Evolutionary conservation across 1,140 invertebrate species (phyloP).

Genomic region (Aethina tumida): DNA sequence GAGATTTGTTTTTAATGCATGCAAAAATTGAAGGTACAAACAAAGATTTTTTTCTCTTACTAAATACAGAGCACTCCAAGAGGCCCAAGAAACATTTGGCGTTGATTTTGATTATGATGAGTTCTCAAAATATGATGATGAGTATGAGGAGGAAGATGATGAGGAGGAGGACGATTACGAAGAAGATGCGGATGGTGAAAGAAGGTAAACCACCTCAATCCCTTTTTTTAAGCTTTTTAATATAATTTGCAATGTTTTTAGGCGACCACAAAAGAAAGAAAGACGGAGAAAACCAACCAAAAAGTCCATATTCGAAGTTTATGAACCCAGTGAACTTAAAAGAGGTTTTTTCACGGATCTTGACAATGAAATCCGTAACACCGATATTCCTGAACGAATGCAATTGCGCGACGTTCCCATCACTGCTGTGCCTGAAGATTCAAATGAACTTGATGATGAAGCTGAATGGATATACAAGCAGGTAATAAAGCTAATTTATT

Average conservation of each 20-base stretch:
- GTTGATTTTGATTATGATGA: constrained; percentile 98
- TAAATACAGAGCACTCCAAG: constrained; percentile 70
- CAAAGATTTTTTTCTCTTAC: background rate
- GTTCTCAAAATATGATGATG: constrained; percentile 81
- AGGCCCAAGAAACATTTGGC: constrained; percentile 98
- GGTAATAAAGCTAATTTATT: constrained; percentile 8
- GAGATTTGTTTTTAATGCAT: background rate
- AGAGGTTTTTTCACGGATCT: constrained; percentile 90
- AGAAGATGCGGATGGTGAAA: constrained; percentile 38
- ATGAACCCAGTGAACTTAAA: constrained; percentile 95
- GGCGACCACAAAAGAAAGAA: constrained; percentile 57
- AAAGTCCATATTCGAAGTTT: constrained; percentile 91
- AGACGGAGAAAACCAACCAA: constrained; percentile 67
- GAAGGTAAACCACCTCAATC: constrained; percentile 20
- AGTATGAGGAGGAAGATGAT: constrained; percentile 68
- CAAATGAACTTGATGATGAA: constrained; percentile 86
- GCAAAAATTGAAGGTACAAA: background rate
- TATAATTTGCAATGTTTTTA: constrained; percentile 11
- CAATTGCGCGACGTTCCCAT: constrained; percentile 82
- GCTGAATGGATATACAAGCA: constrained; percentile 97
- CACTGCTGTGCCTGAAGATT: constrained; percentile 68
- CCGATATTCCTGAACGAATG: constrained; percentile 86
- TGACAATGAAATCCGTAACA: constrained; percentile 85
- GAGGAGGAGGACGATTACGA: constrained; percentile 49
- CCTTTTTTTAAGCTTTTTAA: constrained; percentile 3